Conservation (phyloP, 1,140 invertebrate genomes). For the Vollenhovia emeryi region DNA sequence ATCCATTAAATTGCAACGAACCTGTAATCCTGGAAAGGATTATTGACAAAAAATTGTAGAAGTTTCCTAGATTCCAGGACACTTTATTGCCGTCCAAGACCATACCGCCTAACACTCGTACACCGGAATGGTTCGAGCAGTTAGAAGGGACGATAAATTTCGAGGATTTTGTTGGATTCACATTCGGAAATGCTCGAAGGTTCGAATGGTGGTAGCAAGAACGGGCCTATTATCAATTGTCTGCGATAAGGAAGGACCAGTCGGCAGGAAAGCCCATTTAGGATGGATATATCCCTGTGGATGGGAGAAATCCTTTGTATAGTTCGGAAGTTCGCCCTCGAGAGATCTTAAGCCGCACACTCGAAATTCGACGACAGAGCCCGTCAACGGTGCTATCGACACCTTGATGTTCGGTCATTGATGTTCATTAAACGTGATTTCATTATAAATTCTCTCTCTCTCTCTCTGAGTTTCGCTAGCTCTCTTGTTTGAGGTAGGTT, state of each 20-base stretch:
- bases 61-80: conserved; percentile 50
- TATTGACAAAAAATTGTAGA: conserved; percentile 44
- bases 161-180: conserved; percentile 51
- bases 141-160: conserved; percentile 59
- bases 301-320: conserved; percentile 49
- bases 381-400: conserved; percentile 41
- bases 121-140: conserved; percentile 36
- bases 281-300: conserved; percentile 42
- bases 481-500: conserved; percentile 8
- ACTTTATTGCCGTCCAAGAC: background rate
- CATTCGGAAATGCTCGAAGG: conserved; percentile 21
- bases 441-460: conserved; percentile 4
- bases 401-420: conserved; percentile 47
- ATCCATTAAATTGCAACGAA: background rate
- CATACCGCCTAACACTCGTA: conserved; percentile 28
- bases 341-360: conserved; percentile 38
- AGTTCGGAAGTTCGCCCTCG: conserved; percentile 37
- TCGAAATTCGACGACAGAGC: conserved; percentile 53
- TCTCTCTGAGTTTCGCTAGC: background rate
- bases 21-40: background rate
- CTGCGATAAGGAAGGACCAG: conserved; percentile 51
- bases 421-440: conserved; percentile 40
- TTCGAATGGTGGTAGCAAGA: conserved; percentile 31
- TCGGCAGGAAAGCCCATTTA: conserved; percentile 52
- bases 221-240: conserved; percentile 63